phyloP scores from a whole-genome alignment of 2,797 vertebrate species.

The Diceros bicornis region DNA sequence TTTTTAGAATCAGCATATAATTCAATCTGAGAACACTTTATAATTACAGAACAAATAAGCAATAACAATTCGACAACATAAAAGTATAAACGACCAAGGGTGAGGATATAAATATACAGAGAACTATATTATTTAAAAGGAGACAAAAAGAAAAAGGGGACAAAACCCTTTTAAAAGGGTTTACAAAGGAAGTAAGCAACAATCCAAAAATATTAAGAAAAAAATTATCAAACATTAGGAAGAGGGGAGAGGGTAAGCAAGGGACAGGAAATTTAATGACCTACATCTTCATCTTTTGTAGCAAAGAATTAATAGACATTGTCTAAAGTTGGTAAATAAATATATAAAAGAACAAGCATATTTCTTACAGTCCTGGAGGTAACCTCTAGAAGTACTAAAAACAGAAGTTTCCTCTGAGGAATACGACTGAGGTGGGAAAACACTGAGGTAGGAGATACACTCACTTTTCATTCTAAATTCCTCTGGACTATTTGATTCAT shows the following conservation, averaged over 20 bases:
- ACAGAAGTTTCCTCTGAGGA: not conserved
- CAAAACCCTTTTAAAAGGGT: not conserved
- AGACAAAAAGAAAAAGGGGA: no score
- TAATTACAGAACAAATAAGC: conserved; percentile 44
- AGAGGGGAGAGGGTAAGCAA: not conserved
- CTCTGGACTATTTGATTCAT: not conserved
- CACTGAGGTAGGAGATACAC: not conserved
- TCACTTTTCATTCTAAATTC: conserved; percentile 31
- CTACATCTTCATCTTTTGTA: not conserved
- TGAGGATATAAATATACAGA: not conserved
- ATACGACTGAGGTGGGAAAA: not conserved
- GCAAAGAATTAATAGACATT: not conserved
- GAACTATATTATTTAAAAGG: not conserved
- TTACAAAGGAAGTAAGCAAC: conserved; percentile 46
- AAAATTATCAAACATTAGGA: not conserved
- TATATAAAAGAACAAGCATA: not conserved
- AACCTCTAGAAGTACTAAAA: not conserved
- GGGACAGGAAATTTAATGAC: not conserved
- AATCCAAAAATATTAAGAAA: conserved; percentile 36
- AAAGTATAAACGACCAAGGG: not conserved
- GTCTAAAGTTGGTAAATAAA: conserved; percentile 9
- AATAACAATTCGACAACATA: conserved; percentile 29
- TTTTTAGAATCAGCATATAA: conserved; percentile 48
- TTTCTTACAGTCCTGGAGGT: not conserved
- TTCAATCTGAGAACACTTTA: not conserved